A percentile compares a stretch with the other conserved stretches of the same genome.
These are phyloP conservation scores for Brachionus paranguensis DNA, from an alignment of 1,140 invertebrate genomes.

Conservation along the genomic window DNA sequence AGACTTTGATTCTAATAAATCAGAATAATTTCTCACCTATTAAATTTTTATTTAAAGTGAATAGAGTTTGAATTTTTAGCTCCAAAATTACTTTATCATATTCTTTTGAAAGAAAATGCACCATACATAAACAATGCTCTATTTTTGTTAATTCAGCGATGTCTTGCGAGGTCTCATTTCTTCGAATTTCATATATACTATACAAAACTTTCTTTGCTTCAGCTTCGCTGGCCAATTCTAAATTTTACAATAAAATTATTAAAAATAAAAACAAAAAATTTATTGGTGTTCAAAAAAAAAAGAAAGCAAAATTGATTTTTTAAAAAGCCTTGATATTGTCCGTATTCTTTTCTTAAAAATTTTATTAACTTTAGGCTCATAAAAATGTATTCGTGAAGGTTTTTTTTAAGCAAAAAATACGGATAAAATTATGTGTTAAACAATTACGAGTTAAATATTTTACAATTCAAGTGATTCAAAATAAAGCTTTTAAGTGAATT, in stretches of 20 bases:
- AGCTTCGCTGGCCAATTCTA: constrained; percentile 36
- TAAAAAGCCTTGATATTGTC: no score
- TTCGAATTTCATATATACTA: constrained; percentile 33
- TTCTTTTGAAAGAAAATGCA: constrained; percentile 25
- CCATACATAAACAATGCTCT: constrained; percentile 30
- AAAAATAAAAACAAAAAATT: background rate
- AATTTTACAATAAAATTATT: background rate
- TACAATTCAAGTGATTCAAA: background rate
- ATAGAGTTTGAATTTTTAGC: no score
- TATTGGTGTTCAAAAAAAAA: background rate
- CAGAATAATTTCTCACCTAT: constrained; percentile 12
- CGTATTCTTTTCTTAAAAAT: no score
- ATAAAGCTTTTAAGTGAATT: background rate
- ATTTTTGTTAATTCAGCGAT: constrained; percentile 10
- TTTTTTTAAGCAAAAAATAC: no score
- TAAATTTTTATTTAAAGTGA: no score
- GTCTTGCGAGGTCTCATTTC: background rate
- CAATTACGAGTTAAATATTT: background rate
- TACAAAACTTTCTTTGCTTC: constrained; percentile 37
- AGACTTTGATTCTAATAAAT: background rate
- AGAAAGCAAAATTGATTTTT: background rate
- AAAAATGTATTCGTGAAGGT: no score
- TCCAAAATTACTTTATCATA: constrained; percentile 18
- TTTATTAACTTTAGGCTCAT: no score
- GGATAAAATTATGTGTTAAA: no score